Evolutionary conservation across 2,797 vertebrate species (phyloP).

Genomic region (Vireo griseus): DNA sequence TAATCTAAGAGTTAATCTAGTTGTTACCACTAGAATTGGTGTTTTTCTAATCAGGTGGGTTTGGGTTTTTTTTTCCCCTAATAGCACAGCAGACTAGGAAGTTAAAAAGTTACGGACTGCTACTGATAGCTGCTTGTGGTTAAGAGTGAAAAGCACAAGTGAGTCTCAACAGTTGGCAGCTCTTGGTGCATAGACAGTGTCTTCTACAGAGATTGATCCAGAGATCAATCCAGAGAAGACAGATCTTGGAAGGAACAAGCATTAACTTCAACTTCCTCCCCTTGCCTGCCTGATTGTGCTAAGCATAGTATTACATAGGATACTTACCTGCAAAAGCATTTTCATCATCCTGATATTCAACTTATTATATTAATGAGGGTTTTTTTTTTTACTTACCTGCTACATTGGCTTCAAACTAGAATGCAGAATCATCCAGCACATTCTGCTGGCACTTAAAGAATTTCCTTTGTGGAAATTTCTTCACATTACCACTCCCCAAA

Average conservation of each 20-base stretch:
- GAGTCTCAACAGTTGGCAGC: background rate
- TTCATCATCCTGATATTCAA: background rate
- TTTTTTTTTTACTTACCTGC: background rate
- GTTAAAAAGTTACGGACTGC: background rate
- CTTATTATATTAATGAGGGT: background rate
- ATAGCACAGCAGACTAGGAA: background rate
- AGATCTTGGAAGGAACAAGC: background rate
- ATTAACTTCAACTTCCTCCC: background rate
- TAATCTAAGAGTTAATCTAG: background rate
- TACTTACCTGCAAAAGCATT: background rate
- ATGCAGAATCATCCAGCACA: background rate
- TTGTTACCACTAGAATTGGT: background rate
- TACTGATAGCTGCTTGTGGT: background rate
- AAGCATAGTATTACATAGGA: background rate
- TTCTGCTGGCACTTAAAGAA: background rate
- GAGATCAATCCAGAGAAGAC: too few relatives aligned
- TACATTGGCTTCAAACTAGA: background rate
- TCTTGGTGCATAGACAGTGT: background rate
- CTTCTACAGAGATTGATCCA: too few relatives aligned
- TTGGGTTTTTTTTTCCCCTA: background rate
- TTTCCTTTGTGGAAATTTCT: background rate
- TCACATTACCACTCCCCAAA: background rate
- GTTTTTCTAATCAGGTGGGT: background rate
- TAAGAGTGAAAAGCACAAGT: background rate
- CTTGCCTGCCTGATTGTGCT: background rate